Percentiles rank a stretch among this genome's conserved stretches.
These are phyloP conservation scores for Tragelaphus scriptus DNA, from an alignment of 2,113 vertebrate species.

Conservation along the genomic window DNA sequence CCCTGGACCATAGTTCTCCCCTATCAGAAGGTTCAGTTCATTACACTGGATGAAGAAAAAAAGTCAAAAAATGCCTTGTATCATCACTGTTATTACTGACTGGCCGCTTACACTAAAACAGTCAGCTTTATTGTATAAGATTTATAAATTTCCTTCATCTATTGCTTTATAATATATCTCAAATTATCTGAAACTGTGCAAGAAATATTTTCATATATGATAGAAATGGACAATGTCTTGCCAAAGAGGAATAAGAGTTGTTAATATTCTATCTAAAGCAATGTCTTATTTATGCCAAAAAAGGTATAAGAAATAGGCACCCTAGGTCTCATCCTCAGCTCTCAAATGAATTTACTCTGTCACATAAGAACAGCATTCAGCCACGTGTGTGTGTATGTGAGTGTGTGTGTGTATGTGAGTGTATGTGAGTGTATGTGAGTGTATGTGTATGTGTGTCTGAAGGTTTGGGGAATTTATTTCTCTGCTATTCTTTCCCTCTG, in stretches of 20 bases:
- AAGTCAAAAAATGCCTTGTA: not conserved
- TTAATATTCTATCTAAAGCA: not conserved
- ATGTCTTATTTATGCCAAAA: not conserved
- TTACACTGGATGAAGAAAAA: not conserved
- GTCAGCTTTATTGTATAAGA: not conserved
- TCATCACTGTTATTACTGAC: not conserved
- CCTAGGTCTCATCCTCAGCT: not conserved
- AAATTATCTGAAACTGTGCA: not conserved
- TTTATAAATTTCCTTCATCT: not conserved
- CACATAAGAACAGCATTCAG: not conserved
- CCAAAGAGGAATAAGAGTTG: not conserved
- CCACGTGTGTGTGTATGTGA: no score
- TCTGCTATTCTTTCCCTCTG: not conserved
- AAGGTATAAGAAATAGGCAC: not conserved
- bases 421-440: not conserved
- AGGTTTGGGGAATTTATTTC: not conserved
- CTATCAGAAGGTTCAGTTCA: not conserved
- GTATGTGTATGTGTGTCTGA: not conserved
- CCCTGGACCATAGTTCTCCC: not conserved
- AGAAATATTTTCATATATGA: not conserved
- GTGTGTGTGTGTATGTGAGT: no score
- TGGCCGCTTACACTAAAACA: not conserved
- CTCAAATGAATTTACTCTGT: not conserved
- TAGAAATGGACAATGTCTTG: not conserved
- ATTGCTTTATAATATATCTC: not conserved